Percentiles rank a stretch among this genome's conserved stretches.
These are phyloP conservation scores for Sitodiplosis mosellana DNA, from an alignment of 1,140 invertebrate species.

Conservation along the genomic window DNA sequence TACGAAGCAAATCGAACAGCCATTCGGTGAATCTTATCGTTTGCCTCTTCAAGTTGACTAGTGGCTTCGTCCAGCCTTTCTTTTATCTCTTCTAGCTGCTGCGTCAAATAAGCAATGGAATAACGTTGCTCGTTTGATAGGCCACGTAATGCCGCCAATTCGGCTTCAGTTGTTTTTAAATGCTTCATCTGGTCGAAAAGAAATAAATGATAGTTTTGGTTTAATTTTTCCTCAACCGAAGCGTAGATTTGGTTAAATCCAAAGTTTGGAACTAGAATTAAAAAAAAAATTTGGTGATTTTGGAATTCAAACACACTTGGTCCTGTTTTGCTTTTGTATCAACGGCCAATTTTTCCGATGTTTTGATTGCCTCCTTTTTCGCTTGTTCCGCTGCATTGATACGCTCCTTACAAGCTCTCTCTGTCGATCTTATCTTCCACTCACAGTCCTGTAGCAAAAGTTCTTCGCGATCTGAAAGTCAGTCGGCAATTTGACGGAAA, in stretches of 20 bases:
- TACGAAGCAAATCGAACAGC: conserved; percentile 24
- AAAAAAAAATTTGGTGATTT: neutral
- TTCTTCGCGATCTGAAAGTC: conserved; percentile 32
- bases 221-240: no score
- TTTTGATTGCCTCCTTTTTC: conserved; percentile 30
- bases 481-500: no score
- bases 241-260: no score
- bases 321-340: conserved; percentile 26
- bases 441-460: conserved; percentile 46
- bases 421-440: conserved; percentile 45
- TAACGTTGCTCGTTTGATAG: conserved; percentile 37
- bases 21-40: conserved; percentile 27
- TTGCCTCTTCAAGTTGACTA: conserved; percentile 32
- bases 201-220: no score
- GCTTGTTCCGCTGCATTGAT: conserved; percentile 31
- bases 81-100: conserved; percentile 32
- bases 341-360: conserved; percentile 26
- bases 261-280: no score
- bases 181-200: conserved; percentile 29
- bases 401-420: conserved; percentile 38
- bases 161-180: conserved; percentile 35
- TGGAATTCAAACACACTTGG: conserved; percentile 11
- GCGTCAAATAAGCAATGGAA: conserved; percentile 30
- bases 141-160: conserved; percentile 34
- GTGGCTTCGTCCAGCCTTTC: conserved; percentile 30